Conservation (phyloP, 1,140 invertebrate genomes). For the Elymnias hypermnestra region DNA sequence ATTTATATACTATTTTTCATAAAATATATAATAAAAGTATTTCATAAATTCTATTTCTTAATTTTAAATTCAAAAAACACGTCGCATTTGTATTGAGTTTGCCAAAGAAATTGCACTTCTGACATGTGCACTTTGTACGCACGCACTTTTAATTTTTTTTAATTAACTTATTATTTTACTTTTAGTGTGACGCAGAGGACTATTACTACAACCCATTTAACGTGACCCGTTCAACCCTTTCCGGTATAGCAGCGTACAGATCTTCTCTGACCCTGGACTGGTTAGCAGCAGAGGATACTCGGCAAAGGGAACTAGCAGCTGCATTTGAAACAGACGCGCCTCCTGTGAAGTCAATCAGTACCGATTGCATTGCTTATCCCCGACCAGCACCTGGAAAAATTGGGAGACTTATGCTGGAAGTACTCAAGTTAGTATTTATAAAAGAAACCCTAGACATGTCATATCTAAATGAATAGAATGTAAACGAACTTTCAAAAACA, state of each 20-base stretch:
- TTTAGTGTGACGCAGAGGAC: slow-evolving; percentile 25
- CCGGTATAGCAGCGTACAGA: slow-evolving; percentile 45
- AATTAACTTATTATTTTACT: background rate
- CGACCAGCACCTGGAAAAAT: slow-evolving; percentile 47
- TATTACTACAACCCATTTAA: slow-evolving; percentile 45
- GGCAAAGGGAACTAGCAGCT: slow-evolving; percentile 44
- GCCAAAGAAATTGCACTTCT: too few species aligned
- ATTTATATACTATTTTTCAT: too few species aligned
- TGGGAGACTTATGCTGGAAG: slow-evolving; percentile 49
- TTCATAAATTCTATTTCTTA: too few species aligned
- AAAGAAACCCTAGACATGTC: background rate
- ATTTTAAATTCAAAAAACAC: too few species aligned
- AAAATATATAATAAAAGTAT: too few species aligned
- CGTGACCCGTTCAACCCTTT: slow-evolving; percentile 32
- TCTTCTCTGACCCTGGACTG: slow-evolving; percentile 56
- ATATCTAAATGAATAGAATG: too few species aligned
- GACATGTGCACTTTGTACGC: too few species aligned
- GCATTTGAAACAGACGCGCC: slow-evolving; percentile 42
- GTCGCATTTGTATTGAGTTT: too few species aligned
- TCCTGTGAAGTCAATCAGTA: slow-evolving; percentile 29
- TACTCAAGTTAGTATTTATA: slow-evolving; percentile 41
- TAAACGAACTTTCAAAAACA: too few species aligned
- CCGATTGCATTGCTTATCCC: slow-evolving; percentile 45
- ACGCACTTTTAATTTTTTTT: too few species aligned
- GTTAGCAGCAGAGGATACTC: slow-evolving; percentile 46